Conservation (phyloP, 2,113 vertebrate genomes). For the Manacus vitellinus region DNA sequence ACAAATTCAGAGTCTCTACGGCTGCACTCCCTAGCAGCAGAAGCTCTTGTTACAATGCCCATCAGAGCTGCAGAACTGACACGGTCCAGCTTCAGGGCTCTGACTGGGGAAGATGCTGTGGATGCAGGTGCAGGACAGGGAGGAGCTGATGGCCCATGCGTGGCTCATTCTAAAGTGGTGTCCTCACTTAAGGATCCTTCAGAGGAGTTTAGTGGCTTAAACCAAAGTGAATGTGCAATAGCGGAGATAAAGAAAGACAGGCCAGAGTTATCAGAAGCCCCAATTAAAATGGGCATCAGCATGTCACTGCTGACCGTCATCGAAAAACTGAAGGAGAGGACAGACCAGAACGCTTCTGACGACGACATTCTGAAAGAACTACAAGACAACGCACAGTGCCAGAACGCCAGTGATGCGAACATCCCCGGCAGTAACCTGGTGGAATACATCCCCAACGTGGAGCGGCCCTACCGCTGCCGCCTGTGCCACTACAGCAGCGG, state of each 20-base stretch:
- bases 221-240: constrained; percentile 73
- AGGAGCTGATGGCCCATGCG: constrained; percentile 43
- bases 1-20: constrained; percentile 94
- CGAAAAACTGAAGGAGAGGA: constrained; percentile 91
- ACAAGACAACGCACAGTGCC: constrained; percentile 91
- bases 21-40: constrained; percentile 92
- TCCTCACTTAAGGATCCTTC: constrained; percentile 66
- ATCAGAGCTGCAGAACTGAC: constrained; percentile 86
- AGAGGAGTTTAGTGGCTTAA: constrained; percentile 59
- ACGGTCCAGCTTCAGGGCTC: constrained; percentile 70
- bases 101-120: constrained; percentile 51
- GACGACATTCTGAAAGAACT: constrained; percentile 95
- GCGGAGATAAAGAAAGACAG: constrained; percentile 75
- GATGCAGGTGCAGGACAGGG: constrained; percentile 73
- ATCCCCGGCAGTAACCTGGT: constrained; percentile 77
- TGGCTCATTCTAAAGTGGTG: constrained; percentile 59
- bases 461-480: constrained; percentile 90
- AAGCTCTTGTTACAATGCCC: constrained; percentile 94
- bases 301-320: constrained; percentile 94
- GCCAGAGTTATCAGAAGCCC: constrained; percentile 79
- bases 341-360: constrained; percentile 93
- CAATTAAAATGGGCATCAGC: constrained; percentile 93
- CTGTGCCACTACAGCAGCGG: constrained; percentile 92
- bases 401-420: constrained; percentile 37
- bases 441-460: constrained; percentile 84